A percentile compares a stretch with the other conserved stretches of the same genome.
These are phyloP conservation scores for Nasonia giraulti DNA, from an alignment of 1,140 invertebrate species.

Conservation along the genomic window DNA sequence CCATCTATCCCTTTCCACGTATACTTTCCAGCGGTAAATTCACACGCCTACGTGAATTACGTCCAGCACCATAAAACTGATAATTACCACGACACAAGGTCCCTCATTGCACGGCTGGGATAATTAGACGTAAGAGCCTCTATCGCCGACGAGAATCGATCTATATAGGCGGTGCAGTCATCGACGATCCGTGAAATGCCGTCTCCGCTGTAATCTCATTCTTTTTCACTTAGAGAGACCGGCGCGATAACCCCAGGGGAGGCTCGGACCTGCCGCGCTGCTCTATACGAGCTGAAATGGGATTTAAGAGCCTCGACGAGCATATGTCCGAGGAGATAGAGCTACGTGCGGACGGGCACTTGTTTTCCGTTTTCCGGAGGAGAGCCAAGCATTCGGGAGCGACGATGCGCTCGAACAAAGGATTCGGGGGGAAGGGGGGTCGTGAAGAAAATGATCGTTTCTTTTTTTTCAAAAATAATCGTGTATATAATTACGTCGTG, in stretches of 20 bases:
- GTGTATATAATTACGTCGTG: too few relatives aligned
- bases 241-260: conserved; percentile 49
- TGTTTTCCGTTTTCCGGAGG: neutral
- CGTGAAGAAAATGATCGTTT: too few relatives aligned
- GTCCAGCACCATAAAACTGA: neutral
- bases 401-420: neutral
- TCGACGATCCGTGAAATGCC: conserved; percentile 67
- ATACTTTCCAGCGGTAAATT: too few relatives aligned
- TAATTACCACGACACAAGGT: neutral
- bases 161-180: neutral
- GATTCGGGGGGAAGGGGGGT: neutral
- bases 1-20: too few relatives aligned
- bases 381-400: neutral
- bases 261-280: neutral
- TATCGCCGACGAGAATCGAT: conserved; percentile 15
- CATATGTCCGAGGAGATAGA: conserved; percentile 52
- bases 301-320: conserved; percentile 44
- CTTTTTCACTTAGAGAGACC: conserved; percentile 63
- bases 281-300: neutral
- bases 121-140: neutral
- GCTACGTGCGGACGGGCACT: neutral
- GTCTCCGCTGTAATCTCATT: conserved; percentile 59
- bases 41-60: too few relatives aligned
- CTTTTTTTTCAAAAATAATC: too few relatives aligned
- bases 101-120: neutral